Conservation (phyloP, 2,797 vertebrate genomes). For the Esox lucius region DNA sequence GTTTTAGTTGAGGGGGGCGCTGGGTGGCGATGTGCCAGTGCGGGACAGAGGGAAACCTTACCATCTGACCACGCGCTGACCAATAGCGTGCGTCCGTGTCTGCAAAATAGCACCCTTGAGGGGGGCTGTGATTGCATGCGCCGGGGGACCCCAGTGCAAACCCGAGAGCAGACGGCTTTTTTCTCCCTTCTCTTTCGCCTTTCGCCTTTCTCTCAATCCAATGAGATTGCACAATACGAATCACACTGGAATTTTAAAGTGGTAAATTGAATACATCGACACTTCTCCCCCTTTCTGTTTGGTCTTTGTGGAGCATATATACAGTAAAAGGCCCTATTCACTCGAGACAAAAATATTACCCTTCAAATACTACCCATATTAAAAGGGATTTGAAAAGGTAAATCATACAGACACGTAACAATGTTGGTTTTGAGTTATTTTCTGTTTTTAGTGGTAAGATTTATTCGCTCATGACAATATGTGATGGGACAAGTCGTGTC, state of each 20-base stretch:
- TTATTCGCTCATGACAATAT: not conserved
- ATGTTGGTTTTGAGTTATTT: constrained; percentile 18
- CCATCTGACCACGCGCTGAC: constrained; percentile 95
- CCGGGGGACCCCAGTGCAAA: constrained; percentile 74
- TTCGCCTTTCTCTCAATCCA: constrained; percentile 58
- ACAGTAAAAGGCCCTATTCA: constrained; percentile 21
- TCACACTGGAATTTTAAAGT: constrained; percentile 64
- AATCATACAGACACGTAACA: constrained; percentile 44
- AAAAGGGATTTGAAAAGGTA: constrained; percentile 54
- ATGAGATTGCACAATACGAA: constrained; percentile 66
- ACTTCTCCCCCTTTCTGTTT: constrained; percentile 21
- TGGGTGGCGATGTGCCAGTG: constrained; percentile 91
- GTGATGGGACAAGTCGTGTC: not conserved
- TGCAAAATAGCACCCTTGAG: constrained; percentile 89
- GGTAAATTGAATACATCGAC: constrained; percentile 68
- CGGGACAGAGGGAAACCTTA: constrained; percentile 91
- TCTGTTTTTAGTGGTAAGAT: constrained; percentile 8
- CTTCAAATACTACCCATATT: constrained; percentile 52
- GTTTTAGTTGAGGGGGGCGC: constrained; percentile 85
- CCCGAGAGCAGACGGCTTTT: constrained; percentile 39
- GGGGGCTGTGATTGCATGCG: constrained; percentile 79
- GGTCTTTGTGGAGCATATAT: constrained; percentile 23
- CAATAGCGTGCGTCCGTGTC: constrained; percentile 89
- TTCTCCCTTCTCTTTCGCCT: constrained; percentile 34
- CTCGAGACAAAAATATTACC: constrained; percentile 48